Conservation (phyloP, 23 tunicate genomes). For the Halocynthia aurantium region DNA sequence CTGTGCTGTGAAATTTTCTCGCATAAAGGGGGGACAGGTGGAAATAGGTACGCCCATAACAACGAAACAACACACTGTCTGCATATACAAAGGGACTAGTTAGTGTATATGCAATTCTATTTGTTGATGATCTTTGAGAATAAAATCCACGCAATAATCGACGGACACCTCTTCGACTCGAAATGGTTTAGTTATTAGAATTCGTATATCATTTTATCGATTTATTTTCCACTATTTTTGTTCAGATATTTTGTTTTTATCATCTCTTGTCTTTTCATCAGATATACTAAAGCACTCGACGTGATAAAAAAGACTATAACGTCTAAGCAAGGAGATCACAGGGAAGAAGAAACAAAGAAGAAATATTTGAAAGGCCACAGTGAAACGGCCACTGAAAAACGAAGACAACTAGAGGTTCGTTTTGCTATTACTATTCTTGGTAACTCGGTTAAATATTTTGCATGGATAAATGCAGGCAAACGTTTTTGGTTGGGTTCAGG, state of each 20-base stretch:
- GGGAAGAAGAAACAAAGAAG: conserved; percentile 35
- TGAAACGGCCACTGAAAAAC: conserved; percentile 31
- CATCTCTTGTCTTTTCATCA: conserved; percentile 9
- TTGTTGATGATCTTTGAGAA: too few species aligned
- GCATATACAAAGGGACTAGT: too few species aligned
- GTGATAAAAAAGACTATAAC: conserved; percentile 59
- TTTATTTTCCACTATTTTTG: not conserved
- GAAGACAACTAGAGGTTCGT: conserved; percentile 8
- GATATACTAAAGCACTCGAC: conserved; percentile 86
- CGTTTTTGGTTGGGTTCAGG: not conserved
- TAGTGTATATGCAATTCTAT: too few species aligned
- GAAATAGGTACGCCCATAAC: too few species aligned
- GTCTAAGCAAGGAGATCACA: conserved; percentile 21
- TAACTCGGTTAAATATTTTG: too few species aligned
- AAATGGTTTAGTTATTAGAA: not conserved
- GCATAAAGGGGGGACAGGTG: too few species aligned
- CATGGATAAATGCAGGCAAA: not conserved
- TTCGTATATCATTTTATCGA: not conserved
- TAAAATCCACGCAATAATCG: too few species aligned
- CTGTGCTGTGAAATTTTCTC: too few species aligned
- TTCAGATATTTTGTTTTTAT: not conserved
- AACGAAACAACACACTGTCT: too few species aligned
- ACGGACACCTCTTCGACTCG: too few species aligned
- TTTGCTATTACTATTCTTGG: too few species aligned
- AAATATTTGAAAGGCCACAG: conserved; percentile 30